phyloP scores from a whole-genome alignment of 2,888 invertebrate species.

The Macropis europaea region DNA sequence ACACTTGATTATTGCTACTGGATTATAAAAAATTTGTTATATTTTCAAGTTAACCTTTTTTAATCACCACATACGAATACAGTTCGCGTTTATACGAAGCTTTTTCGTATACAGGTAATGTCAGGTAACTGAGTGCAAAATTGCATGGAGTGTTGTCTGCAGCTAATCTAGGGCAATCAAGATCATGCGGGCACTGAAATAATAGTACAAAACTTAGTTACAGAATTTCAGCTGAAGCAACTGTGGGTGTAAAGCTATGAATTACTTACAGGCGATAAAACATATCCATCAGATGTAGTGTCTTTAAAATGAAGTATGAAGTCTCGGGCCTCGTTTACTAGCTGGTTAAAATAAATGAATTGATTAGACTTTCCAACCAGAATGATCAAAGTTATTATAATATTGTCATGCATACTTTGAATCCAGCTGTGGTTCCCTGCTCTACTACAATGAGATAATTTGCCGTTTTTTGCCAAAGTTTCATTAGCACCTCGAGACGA shows the following conservation, averaged over 20 bases:
- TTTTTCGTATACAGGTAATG: constrained; percentile 76
- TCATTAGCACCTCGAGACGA: constrained; percentile 86
- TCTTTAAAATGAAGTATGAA: constrained; percentile 84
- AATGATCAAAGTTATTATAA: background rate
- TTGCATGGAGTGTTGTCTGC: constrained; percentile 88
- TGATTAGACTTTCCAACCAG: background rate
- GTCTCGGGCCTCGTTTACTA: constrained; percentile 91
- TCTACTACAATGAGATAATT: constrained; percentile 92
- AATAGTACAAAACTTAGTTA: background rate
- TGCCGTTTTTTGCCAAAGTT: constrained; percentile 93
- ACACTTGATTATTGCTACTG: background rate
- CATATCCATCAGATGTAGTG: constrained; percentile 81
- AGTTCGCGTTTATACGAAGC: constrained; percentile 81
- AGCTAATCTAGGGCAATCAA: constrained; percentile 86
- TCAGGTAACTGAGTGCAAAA: constrained; percentile 85
- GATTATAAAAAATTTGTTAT: no score
- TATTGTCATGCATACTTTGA: constrained; percentile 81
- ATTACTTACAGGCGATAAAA: constrained; percentile 88
- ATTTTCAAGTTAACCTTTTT: constrained; percentile 84
- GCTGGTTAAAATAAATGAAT: constrained; percentile 69
- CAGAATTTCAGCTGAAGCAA: no score
- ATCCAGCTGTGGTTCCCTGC: constrained; percentile 91
- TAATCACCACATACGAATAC: constrained; percentile 91
- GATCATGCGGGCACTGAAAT: constrained; percentile 90
- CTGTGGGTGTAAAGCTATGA: background rate